These are phyloP conservation scores for Eurystomus gularis DNA, from an alignment of 2,113 vertebrate genomes.

Conservation along the genomic window DNA sequence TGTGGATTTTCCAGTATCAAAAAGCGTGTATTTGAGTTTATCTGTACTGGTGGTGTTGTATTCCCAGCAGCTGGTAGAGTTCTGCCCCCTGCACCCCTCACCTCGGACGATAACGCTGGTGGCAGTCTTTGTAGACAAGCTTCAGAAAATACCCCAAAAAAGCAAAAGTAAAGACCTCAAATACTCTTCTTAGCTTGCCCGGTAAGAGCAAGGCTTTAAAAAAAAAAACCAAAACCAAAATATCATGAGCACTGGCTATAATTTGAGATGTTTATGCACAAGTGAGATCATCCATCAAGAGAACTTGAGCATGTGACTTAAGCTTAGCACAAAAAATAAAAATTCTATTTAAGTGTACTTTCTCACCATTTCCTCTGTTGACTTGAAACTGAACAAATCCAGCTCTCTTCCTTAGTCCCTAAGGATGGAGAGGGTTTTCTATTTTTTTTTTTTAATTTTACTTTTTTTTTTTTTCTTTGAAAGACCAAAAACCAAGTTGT, in stretches of 20 bases:
- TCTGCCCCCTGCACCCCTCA: background rate
- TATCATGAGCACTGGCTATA: background rate
- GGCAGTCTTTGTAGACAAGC: background rate
- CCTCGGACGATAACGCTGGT: background rate
- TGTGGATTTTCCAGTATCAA: slow-evolving; percentile 37
- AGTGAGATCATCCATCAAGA: slow-evolving; percentile 34
- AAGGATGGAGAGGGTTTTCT: slow-evolving; percentile 52
- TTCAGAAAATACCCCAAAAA: background rate
- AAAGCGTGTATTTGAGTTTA: slow-evolving; percentile 39
- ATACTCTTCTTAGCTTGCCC: slow-evolving; percentile 39
- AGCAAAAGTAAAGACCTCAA: background rate
- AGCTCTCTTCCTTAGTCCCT: slow-evolving; percentile 47
- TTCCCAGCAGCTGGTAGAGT: slow-evolving; percentile 27
- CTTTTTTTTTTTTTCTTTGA: slow-evolving; percentile 33
- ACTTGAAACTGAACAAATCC: slow-evolving; percentile 68
- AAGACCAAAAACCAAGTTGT: slow-evolving; percentile 73
- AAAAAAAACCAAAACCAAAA: background rate
- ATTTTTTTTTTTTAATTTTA: background rate
- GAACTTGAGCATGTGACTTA: slow-evolving; percentile 51
- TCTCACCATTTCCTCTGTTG: slow-evolving; percentile 43
- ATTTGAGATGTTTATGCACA: slow-evolving; percentile 49
- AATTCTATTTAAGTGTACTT: slow-evolving; percentile 62
- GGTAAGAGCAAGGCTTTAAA: background rate
- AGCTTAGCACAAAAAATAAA: slow-evolving; percentile 63
- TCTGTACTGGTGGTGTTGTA: slow-evolving; percentile 59